Percentiles rank a stretch among this genome's conserved stretches.
Evolutionary conservation across 2,888 invertebrate species (phyloP).

Genomic region (Lepas anatifera): DNA sequence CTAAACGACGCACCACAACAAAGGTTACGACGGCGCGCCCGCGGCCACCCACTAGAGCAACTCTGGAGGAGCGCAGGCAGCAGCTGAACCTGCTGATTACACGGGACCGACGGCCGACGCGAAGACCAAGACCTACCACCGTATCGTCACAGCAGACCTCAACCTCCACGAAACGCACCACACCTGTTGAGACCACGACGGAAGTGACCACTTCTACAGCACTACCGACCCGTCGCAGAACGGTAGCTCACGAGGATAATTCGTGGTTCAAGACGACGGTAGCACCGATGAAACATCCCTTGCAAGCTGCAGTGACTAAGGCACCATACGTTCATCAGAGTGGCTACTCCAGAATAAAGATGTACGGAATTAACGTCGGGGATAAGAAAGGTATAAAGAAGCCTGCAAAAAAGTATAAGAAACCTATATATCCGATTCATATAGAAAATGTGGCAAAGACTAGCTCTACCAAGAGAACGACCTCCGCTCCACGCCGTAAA

Average conservation of each 20-base stretch:
- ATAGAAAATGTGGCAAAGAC: not conserved
- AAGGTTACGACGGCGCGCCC: not conserved
- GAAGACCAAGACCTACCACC: not conserved
- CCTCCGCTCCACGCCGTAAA: no score
- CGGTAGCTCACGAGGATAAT: not conserved
- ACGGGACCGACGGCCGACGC: not conserved
- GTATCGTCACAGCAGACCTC: not conserved
- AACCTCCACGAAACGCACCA: not conserved
- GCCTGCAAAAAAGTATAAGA: not conserved
- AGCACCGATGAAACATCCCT: not conserved
- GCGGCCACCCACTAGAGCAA: not conserved
- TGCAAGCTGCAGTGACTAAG: not conserved
- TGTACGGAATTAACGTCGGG: not conserved
- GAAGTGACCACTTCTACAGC: not conserved
- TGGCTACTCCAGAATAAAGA: not conserved
- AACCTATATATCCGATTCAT: not conserved
- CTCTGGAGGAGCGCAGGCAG: not conserved
- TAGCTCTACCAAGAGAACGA: not conserved
- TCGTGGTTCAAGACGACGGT: not conserved
- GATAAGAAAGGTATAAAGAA: not conserved
- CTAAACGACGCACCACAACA: no score
- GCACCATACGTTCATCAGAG: slow-evolving; percentile 1
- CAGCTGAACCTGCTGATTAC: not conserved
- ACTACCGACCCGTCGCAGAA: not conserved
- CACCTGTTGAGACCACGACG: not conserved